Conservation (phyloP, 2,888 invertebrate species). For the Cyclophora punctaria region DNA sequence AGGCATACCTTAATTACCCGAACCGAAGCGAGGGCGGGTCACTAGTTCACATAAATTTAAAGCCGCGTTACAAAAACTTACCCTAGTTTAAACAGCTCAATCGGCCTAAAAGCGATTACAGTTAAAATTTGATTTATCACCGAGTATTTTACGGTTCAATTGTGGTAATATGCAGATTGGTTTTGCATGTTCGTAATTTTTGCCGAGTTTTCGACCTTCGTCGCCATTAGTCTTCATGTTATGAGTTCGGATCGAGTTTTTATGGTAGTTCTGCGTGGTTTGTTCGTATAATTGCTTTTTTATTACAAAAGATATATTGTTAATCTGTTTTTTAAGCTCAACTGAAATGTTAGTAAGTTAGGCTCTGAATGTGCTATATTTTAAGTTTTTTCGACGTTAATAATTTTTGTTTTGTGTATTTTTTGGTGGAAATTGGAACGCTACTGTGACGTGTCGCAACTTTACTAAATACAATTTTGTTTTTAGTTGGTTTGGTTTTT, state of each 20-base stretch:
- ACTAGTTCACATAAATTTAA: no score
- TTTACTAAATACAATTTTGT: no score
- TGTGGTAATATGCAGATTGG: conserved; percentile 9
- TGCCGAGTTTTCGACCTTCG: conserved; percentile 14
- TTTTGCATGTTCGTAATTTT: conserved; percentile 23
- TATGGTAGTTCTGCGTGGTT: conserved; percentile 24
- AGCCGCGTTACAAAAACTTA: no score
- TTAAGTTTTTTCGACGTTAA: no score
- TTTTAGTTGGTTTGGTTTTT: no score
- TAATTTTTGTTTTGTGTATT: no score
- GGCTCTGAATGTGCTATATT: background rate
- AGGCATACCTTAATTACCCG: no score
- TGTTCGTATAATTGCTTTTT: conserved; percentile 18
- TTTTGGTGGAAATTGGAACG: no score
- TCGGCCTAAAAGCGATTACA: background rate
- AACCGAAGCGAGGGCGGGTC: no score
- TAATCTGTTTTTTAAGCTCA: conserved; percentile 14
- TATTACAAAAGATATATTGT: conserved; percentile 16
- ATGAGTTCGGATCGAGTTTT: conserved; percentile 22
- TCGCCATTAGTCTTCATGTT: conserved; percentile 20
- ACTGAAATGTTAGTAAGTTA: background rate
- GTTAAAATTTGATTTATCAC: background rate
- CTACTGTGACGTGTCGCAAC: no score
- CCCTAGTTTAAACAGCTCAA: background rate
- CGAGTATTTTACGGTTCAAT: background rate